phyloP scores from a whole-genome alignment of 1,140 invertebrate genomes.

The Trichonephila clavata region DNA sequence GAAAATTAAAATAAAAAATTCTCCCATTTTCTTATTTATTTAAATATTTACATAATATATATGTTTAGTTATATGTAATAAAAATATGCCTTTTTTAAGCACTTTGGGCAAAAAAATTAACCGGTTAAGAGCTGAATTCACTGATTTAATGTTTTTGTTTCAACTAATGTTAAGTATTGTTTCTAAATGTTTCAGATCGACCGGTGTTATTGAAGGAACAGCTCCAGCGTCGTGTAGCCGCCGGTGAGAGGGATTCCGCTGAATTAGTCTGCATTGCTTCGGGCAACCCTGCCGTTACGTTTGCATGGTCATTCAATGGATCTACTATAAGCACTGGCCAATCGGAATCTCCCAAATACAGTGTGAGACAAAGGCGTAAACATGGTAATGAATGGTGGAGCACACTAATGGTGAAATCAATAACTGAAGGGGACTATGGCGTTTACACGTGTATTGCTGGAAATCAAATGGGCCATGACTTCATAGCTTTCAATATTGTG shows the following conservation, averaged over 20 bases:
- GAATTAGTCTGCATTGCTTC: constrained; percentile 90
- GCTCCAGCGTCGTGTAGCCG: constrained; percentile 82
- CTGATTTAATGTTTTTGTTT: not conserved
- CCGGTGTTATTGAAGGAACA: constrained; percentile 24
- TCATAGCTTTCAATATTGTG: constrained; percentile 63
- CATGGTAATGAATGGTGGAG: constrained; percentile 39
- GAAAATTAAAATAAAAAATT: too few relatives aligned
- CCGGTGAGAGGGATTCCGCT: constrained; percentile 90
- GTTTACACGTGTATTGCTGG: constrained; percentile 92
- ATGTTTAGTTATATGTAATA: too few relatives aligned
- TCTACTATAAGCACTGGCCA: constrained; percentile 41
- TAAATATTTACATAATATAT: too few relatives aligned
- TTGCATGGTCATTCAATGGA: constrained; percentile 76
- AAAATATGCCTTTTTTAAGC: too few relatives aligned
- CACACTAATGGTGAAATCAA: constrained; percentile 84
- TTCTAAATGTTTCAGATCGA: constrained; percentile 48
- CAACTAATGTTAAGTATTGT: not conserved
- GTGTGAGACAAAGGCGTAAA: not conserved
- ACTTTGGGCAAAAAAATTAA: not conserved
- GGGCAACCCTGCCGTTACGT: constrained; percentile 89
- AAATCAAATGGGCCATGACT: constrained; percentile 90
- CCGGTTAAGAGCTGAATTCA: too few relatives aligned
- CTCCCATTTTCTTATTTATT: too few relatives aligned
- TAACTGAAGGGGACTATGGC: constrained; percentile 92
- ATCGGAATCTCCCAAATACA: constrained; percentile 57